Conservation (phyloP, 2,113 vertebrate genomes). For the Leucopternis melanops region DNA sequence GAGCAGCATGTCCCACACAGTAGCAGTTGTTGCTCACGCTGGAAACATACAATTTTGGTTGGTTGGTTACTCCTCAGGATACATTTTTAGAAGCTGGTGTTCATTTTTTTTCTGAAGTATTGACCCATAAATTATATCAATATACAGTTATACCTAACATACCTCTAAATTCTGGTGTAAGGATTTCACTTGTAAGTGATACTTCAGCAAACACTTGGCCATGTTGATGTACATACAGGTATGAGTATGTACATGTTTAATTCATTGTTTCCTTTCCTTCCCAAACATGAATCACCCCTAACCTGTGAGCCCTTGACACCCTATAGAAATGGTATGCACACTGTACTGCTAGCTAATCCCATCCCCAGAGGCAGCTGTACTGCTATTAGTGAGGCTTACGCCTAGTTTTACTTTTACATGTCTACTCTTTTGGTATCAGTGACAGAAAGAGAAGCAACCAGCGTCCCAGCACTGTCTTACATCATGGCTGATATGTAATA, state of each 20-base stretch:
- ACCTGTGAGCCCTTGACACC: not conserved
- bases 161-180: not conserved
- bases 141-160: not conserved
- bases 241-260: not conserved
- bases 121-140: not conserved
- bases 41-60: not conserved
- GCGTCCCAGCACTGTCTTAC: not conserved
- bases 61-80: not conserved
- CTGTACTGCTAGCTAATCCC: not conserved
- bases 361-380: not conserved
- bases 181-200: not conserved
- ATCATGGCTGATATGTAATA: not conserved
- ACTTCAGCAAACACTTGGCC: not conserved
- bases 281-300: not conserved
- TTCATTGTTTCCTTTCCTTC: not conserved
- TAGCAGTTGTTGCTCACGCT: not conserved
- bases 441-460: not conserved
- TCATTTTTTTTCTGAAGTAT: not conserved
- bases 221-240: rapidly evolving
- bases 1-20: not conserved
- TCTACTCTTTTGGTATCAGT: not conserved
- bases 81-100: not conserved
- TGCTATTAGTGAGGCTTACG: not conserved
- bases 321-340: not conserved
- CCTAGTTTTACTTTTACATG: not conserved